Evolutionary conservation across 2,113 vertebrate species (phyloP).

Genomic region (Toxotes jaculatrix): DNA sequence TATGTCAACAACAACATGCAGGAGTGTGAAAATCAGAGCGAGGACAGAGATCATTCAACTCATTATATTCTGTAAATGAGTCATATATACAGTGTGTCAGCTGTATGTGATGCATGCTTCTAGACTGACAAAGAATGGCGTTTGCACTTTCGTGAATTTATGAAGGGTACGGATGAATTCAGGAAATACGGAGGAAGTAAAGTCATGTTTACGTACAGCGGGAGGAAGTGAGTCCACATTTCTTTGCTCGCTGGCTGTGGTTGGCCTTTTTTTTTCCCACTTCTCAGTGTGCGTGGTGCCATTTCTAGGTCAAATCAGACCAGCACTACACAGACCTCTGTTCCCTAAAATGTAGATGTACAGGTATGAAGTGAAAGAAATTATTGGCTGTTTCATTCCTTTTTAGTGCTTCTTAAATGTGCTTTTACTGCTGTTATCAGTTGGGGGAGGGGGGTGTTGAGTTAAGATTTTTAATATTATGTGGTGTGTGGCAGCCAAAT

Average conservation of each 20-base stretch:
- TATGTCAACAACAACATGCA: conserved; percentile 75
- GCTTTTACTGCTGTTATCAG: conserved; percentile 50
- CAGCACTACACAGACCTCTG: conserved; percentile 30
- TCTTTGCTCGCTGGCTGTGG: conserved; percentile 54
- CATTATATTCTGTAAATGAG: conserved; percentile 59
- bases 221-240: conserved; percentile 43
- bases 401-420: conserved; percentile 59
- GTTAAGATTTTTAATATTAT: conserved; percentile 49
- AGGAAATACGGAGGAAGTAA: conserved; percentile 60
- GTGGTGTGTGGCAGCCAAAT: conserved; percentile 25
- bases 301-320: conserved; percentile 51
- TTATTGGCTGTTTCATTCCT: conserved; percentile 49
- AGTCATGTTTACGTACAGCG: conserved; percentile 64
- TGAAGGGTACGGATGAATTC: conserved; percentile 48
- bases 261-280: conserved; percentile 61
- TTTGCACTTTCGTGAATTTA: conserved; percentile 67
- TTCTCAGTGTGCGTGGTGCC: conserved; percentile 46
- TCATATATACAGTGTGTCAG: conserved; percentile 62
- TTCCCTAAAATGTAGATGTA: conserved; percentile 49
- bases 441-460: conserved; percentile 42
- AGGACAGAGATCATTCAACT: conserved; percentile 29
- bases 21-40: conserved; percentile 47
- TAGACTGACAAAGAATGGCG: conserved; percentile 33
- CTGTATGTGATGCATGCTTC: conserved; percentile 78
- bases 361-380: conserved; percentile 26